These are phyloP conservation scores for Tillus elongatus DNA, from an alignment of 2,888 invertebrate genomes.

Conservation along the genomic window DNA sequence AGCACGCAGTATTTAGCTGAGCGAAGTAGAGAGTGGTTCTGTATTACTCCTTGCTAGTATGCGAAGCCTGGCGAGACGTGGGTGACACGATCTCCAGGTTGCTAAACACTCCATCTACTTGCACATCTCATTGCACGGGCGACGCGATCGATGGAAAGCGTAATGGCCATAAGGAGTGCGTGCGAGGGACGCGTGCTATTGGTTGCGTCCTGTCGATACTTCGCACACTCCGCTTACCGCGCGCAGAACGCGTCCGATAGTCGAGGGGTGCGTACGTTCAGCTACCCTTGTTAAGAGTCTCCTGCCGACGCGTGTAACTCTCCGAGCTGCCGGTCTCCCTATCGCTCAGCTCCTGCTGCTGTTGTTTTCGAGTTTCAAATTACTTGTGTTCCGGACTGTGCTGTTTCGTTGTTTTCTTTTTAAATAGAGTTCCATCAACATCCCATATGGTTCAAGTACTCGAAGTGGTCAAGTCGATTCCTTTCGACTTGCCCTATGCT, in stretches of 20 bases:
- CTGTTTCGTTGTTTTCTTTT: conserved; percentile 7
- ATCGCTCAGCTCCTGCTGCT: conserved; percentile 11
- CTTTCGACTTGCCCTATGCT: conserved; percentile 69
- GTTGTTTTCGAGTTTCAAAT: neutral
- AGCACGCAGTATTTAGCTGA: too few relatives aligned
- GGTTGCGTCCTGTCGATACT: conserved; percentile 36
- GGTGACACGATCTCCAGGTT: too few relatives aligned
- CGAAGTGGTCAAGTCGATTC: conserved; percentile 70
- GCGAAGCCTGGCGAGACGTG: too few relatives aligned
- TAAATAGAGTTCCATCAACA: conserved; percentile 10
- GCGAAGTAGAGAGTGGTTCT: too few relatives aligned
- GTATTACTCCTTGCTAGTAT: too few relatives aligned
- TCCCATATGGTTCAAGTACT: conserved; percentile 72
- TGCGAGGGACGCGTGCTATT: conserved; percentile 38
- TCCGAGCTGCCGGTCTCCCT: conserved; percentile 6
- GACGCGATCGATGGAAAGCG: conserved; percentile 37
- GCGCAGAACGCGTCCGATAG: conserved; percentile 32
- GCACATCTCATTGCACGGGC: conserved; percentile 7
- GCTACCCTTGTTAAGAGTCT: conserved; percentile 15
- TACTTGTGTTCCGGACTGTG: neutral
- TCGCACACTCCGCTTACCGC: conserved; percentile 23
- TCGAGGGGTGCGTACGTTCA: conserved; percentile 32
- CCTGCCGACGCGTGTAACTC: conserved; percentile 13
- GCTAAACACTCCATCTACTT: neutral
- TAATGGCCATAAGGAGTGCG: conserved; percentile 42